phyloP scores from a whole-genome alignment of 2,888 invertebrate genomes.

The Melipona bicolor region DNA sequence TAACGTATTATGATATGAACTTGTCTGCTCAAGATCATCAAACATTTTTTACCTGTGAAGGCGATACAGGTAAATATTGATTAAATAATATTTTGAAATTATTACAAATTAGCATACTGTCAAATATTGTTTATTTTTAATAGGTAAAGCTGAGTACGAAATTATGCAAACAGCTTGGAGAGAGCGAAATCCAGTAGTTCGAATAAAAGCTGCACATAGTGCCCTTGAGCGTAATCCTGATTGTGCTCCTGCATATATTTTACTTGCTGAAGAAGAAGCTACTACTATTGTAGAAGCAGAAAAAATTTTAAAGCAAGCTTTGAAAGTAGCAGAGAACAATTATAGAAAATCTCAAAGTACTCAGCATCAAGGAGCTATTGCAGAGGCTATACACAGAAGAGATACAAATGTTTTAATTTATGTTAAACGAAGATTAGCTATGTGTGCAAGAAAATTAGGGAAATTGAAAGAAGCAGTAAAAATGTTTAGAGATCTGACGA shows the following conservation, averaged over 20 bases:
- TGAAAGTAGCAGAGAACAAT: constrained; percentile 93
- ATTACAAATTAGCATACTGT: neutral
- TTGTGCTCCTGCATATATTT: constrained; percentile 97
- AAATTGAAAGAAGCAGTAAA: constrained; percentile 97
- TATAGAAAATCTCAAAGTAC: constrained; percentile 92
- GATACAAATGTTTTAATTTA: constrained; percentile 98
- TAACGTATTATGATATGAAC: constrained; percentile 99
- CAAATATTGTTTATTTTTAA: neutral
- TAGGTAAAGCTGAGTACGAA: constrained; percentile 94
- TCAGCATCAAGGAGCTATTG: constrained; percentile 90
- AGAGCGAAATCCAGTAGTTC: constrained; percentile 95
- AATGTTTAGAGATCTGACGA: constrained; percentile 97
- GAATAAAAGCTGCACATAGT: constrained; percentile 95
- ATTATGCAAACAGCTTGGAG: constrained; percentile 99
- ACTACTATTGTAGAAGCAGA: constrained; percentile 95
- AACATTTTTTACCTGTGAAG: constrained; percentile 97
- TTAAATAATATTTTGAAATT: neutral
- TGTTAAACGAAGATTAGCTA: constrained; percentile 96
- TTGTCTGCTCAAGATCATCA: constrained; percentile 99
- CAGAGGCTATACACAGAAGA: constrained; percentile 92
- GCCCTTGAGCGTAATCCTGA: constrained; percentile 95
- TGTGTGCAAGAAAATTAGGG: constrained; percentile 98
- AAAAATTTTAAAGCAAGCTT: constrained; percentile 92
- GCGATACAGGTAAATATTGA: constrained; percentile 88
- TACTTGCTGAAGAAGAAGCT: constrained; percentile 98